Conservation (phyloP, 2,888 invertebrate species). For the Cheiracanthium punctorium region DNA sequence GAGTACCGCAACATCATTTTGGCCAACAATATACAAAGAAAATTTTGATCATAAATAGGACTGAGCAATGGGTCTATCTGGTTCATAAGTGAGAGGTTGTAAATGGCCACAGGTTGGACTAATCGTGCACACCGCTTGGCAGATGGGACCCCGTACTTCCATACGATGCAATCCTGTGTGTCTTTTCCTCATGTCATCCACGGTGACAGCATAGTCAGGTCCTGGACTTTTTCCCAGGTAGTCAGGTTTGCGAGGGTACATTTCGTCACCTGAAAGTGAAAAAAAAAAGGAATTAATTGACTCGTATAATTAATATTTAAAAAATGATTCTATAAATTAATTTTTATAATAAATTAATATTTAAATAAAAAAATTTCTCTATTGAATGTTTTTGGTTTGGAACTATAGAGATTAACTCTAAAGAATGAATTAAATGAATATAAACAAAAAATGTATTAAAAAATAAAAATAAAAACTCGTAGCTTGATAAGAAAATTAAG, state of each 20-base stretch:
- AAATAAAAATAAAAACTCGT: too few species aligned
- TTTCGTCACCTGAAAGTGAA: constrained; percentile 74
- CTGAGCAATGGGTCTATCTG: constrained; percentile 49
- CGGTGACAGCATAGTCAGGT: constrained; percentile 70
- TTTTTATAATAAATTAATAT: too few species aligned
- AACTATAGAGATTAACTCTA: too few species aligned
- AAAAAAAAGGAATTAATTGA: too few species aligned
- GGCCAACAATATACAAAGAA: not conserved
- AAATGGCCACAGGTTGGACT: constrained; percentile 69
- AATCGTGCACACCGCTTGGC: constrained; percentile 60
- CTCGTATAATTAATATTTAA: too few species aligned
- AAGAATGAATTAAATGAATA: too few species aligned
- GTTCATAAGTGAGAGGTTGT: constrained; percentile 67
- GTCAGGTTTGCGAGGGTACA: constrained; percentile 75
- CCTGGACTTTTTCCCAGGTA: constrained; percentile 72
- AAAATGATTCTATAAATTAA: too few species aligned
- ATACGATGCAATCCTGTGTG: constrained; percentile 69
- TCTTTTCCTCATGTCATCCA: constrained; percentile 72
- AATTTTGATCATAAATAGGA: constrained; percentile 45
- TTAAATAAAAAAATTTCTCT: too few species aligned
- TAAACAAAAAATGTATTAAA: too few species aligned
- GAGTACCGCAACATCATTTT: too few species aligned
- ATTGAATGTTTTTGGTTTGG: too few species aligned
- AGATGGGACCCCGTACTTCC: constrained; percentile 70
- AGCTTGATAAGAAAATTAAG: too few species aligned